phyloP scores from a whole-genome alignment of 2,888 invertebrate genomes.

The Nephrotoma flavescens region DNA sequence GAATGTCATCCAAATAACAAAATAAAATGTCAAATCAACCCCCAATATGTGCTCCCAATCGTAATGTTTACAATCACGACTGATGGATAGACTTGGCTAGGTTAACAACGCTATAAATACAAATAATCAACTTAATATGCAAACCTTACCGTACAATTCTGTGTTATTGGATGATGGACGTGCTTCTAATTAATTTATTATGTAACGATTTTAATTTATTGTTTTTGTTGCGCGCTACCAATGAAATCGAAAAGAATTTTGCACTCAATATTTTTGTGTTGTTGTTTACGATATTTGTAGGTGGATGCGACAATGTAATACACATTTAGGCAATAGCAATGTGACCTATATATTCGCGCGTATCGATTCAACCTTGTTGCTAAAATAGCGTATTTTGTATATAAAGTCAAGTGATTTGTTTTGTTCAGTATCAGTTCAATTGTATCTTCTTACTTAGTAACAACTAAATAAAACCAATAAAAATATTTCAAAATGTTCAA shows the following conservation, averaged over 20 bases:
- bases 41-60: background rate
- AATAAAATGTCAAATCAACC: background rate
- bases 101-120: background rate
- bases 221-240: background rate
- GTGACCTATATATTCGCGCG: background rate
- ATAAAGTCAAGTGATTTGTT: background rate
- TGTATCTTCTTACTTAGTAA: background rate
- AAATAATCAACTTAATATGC: background rate
- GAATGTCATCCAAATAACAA: background rate
- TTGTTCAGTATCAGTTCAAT: background rate
- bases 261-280: background rate
- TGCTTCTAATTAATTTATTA: background rate
- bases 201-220: background rate
- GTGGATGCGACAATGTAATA: background rate
- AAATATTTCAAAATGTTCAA: slow-evolving; percentile 17
- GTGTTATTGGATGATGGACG: background rate
- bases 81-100: background rate
- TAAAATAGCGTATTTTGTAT: background rate
- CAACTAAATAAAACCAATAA: background rate
- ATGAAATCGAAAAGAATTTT: background rate
- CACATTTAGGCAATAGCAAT: background rate
- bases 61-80: background rate
- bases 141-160: background rate
- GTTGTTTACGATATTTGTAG: background rate
- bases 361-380: background rate